phyloP scores from a whole-genome alignment of 1,140 invertebrate species.

The Habropoda laboriosa region DNA sequence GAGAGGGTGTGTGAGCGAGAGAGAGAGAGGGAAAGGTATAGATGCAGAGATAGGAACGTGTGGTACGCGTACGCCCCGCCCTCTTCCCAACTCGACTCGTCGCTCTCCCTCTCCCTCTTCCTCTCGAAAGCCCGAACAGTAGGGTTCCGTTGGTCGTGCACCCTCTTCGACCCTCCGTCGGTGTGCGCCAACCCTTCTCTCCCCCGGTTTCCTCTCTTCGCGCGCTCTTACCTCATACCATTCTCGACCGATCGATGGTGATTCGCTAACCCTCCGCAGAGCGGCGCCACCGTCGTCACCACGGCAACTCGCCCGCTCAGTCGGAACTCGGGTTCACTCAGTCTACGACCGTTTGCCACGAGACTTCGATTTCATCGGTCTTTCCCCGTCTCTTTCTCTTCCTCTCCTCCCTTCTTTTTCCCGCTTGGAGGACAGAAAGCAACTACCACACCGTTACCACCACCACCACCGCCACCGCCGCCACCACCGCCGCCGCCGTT shows the following conservation, averaged over 20 bases:
- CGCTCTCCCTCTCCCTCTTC: conserved; percentile 28
- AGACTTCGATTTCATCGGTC: conserved; percentile 74
- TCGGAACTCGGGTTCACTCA: conserved; percentile 80
- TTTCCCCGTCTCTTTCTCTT: conserved; percentile 45
- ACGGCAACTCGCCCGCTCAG: conserved; percentile 74
- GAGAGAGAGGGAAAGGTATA: conserved; percentile 19
- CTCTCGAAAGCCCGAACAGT: conserved; percentile 12
- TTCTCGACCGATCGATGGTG: conserved; percentile 71
- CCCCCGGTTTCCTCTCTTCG: background rate
- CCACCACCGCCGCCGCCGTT: background rate
- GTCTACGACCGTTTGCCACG: conserved; percentile 80
- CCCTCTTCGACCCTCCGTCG: conserved; percentile 39
- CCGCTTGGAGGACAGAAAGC: conserved; percentile 22
- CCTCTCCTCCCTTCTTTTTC: conserved; percentile 43
- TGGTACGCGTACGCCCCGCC: conserved; percentile 58
- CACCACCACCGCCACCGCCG: background rate
- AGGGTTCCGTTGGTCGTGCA: conserved; percentile 45
- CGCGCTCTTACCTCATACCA: conserved; percentile 56
- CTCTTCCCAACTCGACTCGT: conserved; percentile 44
- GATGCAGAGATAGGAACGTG: conserved; percentile 50
- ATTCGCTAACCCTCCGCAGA: conserved; percentile 62
- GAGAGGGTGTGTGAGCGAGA: conserved; percentile 3
- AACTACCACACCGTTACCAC: conserved; percentile 21
- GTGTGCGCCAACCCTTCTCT: background rate
- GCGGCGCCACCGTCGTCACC: conserved; percentile 74